phyloP scores from a whole-genome alignment of 2,113 vertebrate species.

The Enhydra lutris region DNA sequence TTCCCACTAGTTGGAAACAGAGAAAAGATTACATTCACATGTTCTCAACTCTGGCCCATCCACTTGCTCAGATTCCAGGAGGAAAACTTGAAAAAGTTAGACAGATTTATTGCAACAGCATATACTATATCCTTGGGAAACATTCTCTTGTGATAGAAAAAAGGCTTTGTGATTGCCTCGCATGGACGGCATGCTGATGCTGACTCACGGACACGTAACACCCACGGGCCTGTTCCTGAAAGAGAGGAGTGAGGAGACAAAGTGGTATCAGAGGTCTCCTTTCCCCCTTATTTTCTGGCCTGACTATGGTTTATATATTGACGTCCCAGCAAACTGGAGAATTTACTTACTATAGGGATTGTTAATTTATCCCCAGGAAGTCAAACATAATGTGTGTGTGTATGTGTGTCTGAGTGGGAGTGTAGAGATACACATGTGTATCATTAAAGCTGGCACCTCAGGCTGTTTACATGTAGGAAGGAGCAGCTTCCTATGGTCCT shows the following conservation, averaged over 20 bases:
- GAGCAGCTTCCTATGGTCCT: not conserved
- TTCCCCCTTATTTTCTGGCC: not conserved
- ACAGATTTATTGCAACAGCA: conserved; percentile 25
- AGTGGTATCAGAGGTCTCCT: not conserved
- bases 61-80: not conserved
- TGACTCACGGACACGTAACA: not conserved
- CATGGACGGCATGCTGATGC: not conserved
- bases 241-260: not conserved
- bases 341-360: not conserved
- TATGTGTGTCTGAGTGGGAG: no score
- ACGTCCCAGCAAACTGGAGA: not conserved
- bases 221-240: not conserved
- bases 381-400: not conserved
- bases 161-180: not conserved
- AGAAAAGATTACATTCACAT: not conserved
- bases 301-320: not conserved
- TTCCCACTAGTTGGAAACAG: not conserved
- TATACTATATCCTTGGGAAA: conserved; percentile 31
- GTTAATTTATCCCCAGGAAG: not conserved
- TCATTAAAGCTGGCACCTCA: not conserved
- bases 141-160: not conserved
- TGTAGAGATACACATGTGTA: not conserved
- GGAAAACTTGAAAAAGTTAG: not conserved
- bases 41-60: not conserved
- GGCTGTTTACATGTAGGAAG: not conserved